phyloP scores from a whole-genome alignment of 2,888 invertebrate genomes.

The Torymus texanus region DNA sequence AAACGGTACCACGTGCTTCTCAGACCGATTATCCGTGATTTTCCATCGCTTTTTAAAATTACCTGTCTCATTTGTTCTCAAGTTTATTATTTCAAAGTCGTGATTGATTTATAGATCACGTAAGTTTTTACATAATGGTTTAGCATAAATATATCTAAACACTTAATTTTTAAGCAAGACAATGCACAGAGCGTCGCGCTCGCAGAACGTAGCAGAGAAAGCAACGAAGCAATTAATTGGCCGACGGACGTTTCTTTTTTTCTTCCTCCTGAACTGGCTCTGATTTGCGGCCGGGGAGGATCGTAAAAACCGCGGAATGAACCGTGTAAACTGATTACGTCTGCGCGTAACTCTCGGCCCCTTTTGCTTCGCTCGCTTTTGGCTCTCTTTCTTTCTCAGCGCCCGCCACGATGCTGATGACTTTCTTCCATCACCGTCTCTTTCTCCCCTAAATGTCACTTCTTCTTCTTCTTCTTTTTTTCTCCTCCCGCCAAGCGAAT shows the following conservation, averaged over 20 bases:
- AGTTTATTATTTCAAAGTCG: no score
- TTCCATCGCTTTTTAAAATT: no score
- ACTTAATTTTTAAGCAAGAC: no score
- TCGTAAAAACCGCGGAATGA: conserved; percentile 16
- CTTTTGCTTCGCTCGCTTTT: neutral
- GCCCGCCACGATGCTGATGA: neutral
- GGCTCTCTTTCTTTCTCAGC: neutral
- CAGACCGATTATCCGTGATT: no score
- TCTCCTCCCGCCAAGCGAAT: neutral
- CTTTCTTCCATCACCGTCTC: conserved; percentile 10
- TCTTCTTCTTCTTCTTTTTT: neutral
- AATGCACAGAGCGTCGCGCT: no score
- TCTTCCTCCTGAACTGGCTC: no score
- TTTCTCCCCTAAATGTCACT: neutral
- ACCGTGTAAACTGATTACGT: conserved; percentile 23
- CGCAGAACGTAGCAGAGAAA: neutral
- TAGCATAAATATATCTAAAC: no score
- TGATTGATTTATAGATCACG: no score
- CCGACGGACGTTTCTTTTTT: neutral
- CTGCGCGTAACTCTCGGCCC: neutral
- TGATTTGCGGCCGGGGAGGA: neutral
- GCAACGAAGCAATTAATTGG: conserved; percentile 10
- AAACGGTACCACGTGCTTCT: no score
- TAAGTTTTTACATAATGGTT: no score
- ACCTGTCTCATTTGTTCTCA: no score